Percentiles rank a stretch among this genome's conserved stretches.
These are phyloP conservation scores for Ibidorhyncha struthersii DNA, from an alignment of 2,113 vertebrate genomes.

Conservation along the genomic window DNA sequence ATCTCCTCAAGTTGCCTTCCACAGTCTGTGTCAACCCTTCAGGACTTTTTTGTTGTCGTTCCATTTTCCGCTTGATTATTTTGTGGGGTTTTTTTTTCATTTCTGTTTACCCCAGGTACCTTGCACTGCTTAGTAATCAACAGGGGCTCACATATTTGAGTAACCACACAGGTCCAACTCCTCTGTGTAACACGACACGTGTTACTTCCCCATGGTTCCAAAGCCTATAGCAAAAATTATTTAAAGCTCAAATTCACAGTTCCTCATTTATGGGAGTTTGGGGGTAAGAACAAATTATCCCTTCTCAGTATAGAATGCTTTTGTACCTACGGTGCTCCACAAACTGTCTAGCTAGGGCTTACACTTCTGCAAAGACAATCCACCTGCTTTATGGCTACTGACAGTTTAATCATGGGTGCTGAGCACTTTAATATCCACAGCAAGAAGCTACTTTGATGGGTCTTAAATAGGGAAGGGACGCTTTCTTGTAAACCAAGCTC, in stretches of 20 bases:
- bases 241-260: not conserved
- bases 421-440: not conserved
- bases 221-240: not conserved
- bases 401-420: not conserved
- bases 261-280: not conserved
- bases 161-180: not conserved
- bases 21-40: not conserved
- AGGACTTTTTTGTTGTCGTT: not conserved
- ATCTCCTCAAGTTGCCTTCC: not conserved
- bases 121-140: not conserved
- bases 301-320: not conserved
- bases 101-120: not conserved
- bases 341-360: not conserved
- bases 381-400: not conserved
- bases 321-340: not conserved
- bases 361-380: not conserved
- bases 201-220: not conserved
- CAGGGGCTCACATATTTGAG: accelerated
- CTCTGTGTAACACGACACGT: not conserved
- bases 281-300: not conserved
- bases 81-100: not conserved
- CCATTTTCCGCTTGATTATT: not conserved
- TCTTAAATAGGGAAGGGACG: not conserved
- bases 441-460: not conserved
- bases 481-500: not conserved